Conservation (phyloP, 2,888 invertebrate genomes). For the Ceramica pisi region DNA sequence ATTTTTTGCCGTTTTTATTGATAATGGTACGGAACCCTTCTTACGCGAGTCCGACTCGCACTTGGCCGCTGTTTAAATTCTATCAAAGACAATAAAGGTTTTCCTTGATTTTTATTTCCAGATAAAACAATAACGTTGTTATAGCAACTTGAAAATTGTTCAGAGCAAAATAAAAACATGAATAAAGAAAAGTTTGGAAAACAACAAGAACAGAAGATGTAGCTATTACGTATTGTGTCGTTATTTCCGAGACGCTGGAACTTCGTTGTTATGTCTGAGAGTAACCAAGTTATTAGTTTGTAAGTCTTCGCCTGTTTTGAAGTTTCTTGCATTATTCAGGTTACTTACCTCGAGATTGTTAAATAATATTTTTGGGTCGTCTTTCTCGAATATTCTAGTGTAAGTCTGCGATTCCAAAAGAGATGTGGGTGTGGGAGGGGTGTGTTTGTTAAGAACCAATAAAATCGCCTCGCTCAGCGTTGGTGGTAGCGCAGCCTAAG, state of each 20-base stretch:
- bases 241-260: slow-evolving; percentile 20
- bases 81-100: background rate
- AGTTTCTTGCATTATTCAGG: background rate
- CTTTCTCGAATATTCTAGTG: background rate
- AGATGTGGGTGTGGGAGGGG: too few relatives aligned
- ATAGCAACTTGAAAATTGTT: slow-evolving; percentile 34
- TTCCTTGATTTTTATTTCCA: slow-evolving; percentile 17
- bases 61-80: too few relatives aligned
- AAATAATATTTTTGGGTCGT: slow-evolving; percentile 6
- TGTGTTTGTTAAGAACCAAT: too few relatives aligned
- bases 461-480: too few relatives aligned
- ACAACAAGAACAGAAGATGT: slow-evolving; percentile 38
- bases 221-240: slow-evolving; percentile 42
- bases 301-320: slow-evolving; percentile 30
- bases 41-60: too few relatives aligned
- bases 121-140: slow-evolving; percentile 31
- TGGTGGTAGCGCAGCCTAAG: too few relatives aligned
- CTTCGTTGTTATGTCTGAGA: slow-evolving; percentile 28
- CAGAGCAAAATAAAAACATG: slow-evolving; percentile 42
- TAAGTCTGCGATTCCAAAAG: too few relatives aligned
- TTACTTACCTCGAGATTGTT: background rate
- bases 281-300: slow-evolving; percentile 17
- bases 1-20: too few relatives aligned
- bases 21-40: too few relatives aligned
- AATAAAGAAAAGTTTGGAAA: slow-evolving; percentile 36